Conservation (phyloP, 2,113 vertebrate genomes). For the Craseonycteris thonglongyai region DNA sequence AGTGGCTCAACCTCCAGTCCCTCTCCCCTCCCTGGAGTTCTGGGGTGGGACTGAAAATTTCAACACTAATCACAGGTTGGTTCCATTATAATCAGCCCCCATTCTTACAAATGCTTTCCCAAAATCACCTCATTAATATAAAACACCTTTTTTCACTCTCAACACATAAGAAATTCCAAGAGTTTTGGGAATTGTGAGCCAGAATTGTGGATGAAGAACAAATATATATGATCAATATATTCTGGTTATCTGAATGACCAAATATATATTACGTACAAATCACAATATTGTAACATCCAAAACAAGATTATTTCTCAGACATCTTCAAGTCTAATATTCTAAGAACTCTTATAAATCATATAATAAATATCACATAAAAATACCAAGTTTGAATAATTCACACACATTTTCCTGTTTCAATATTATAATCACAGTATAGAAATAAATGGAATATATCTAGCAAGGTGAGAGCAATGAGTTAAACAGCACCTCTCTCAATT, state of each 20-base stretch:
- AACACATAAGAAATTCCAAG: background rate
- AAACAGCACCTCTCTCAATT: background rate
- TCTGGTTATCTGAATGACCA: background rate
- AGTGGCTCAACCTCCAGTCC: background rate
- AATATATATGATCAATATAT: background rate
- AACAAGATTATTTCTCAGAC: background rate
- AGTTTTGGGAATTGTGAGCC: background rate
- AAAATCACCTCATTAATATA: background rate
- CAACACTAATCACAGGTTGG: background rate
- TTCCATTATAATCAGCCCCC: background rate
- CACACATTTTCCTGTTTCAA: background rate
- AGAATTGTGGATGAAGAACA: background rate
- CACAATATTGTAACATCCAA: background rate
- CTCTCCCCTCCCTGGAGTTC: background rate
- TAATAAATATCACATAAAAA: constrained; percentile 16
- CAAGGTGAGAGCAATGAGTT: background rate
- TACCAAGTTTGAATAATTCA: background rate
- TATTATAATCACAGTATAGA: background rate
- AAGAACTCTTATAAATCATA: background rate
- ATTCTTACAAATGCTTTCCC: background rate
- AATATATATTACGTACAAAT: background rate
- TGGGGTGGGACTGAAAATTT: background rate
- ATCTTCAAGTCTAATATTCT: background rate
- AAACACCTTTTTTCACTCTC: background rate
- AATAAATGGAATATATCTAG: background rate